These are phyloP conservation scores for Coreius guichenoti DNA, from an alignment of 2,797 vertebrate species.

Conservation along the genomic window DNA sequence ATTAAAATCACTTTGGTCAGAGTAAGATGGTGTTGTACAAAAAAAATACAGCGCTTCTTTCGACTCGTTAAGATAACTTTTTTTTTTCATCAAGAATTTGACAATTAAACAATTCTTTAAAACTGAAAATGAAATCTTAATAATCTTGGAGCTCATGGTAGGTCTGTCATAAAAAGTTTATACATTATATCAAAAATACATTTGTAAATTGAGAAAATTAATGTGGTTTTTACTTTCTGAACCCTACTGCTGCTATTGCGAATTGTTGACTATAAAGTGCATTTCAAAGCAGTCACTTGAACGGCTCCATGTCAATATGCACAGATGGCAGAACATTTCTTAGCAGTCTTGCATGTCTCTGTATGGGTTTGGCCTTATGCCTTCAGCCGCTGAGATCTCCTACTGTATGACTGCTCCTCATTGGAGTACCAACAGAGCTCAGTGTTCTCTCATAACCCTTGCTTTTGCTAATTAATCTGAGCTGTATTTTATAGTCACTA, in stretches of 20 bases:
- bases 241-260: not conserved
- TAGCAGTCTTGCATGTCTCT: conserved; percentile 20
- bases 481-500: not conserved
- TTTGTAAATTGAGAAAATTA: not conserved
- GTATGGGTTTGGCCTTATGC: not conserved
- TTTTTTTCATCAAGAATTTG: not conserved
- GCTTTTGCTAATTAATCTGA: not conserved
- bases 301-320: not conserved
- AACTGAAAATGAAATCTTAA: not conserved
- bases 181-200: not conserved
- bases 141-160: not conserved
- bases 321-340: conserved; percentile 20
- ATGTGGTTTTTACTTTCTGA: not conserved
- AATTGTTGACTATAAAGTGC: not conserved
- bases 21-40: too few relatives aligned
- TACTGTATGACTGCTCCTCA: not conserved
- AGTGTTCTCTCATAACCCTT: not conserved
- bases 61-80: too few relatives aligned
- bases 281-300: conserved; percentile 12
- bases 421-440: not conserved
- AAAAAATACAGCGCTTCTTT: too few relatives aligned
- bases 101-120: not conserved
- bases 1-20: too few relatives aligned
- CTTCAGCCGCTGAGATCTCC: not conserved
- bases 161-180: not conserved